Conservation (phyloP, 2,797 vertebrate species). For the Cuniculus paca region DNA sequence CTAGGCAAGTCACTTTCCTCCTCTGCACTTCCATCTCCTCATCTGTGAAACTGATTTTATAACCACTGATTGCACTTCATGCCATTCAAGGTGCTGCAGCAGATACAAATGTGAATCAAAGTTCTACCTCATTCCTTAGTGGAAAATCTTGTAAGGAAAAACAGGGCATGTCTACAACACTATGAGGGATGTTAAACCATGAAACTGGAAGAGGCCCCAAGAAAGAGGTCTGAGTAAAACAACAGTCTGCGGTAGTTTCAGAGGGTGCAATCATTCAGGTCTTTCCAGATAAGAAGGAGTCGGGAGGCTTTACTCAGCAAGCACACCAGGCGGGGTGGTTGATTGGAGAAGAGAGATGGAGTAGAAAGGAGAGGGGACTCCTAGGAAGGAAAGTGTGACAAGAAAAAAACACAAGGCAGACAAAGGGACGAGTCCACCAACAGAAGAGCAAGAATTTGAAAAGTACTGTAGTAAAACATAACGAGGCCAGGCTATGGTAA, state of each 20-base stretch:
- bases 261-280: neutral
- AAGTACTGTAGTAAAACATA: neutral
- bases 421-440: neutral
- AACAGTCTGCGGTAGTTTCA: neutral
- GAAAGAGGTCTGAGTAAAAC: constrained; percentile 4
- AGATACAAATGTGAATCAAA: neutral
- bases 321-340: neutral
- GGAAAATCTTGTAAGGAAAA: constrained; percentile 29
- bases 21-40: neutral
- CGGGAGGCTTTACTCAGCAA: neutral
- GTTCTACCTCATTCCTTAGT: neutral
- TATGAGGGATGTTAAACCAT: neutral
- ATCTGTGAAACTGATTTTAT: constrained; percentile 12
- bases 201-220: neutral
- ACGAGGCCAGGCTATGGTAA: neutral
- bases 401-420: neutral
- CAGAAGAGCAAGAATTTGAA: neutral
- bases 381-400: neutral
- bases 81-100: neutral
- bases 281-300: neutral
- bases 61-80: neutral
- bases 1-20: neutral
- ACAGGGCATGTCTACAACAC: neutral
- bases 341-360: neutral
- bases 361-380: neutral